Conservation (phyloP, 2,113 vertebrate species). For the Toxotes chatareus region DNA sequence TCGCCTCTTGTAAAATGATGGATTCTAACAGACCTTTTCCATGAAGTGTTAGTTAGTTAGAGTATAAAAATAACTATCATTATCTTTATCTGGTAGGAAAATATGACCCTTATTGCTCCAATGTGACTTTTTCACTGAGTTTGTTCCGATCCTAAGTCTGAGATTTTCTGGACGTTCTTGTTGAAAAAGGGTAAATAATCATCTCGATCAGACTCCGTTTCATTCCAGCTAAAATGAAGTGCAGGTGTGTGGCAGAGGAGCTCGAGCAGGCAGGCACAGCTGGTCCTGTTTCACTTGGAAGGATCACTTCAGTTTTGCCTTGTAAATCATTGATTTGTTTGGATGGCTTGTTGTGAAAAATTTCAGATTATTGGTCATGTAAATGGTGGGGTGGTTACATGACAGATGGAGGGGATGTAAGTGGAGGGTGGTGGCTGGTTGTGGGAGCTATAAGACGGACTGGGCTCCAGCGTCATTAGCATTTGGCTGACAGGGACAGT, state of each 20-base stretch:
- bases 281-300: background rate
- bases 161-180: background rate
- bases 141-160: background rate
- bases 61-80: background rate
- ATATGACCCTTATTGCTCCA: background rate
- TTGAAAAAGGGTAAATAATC: background rate
- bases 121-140: background rate
- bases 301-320: background rate
- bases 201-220: background rate
- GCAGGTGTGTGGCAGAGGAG: background rate
- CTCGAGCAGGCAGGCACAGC: background rate
- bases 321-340: slow-evolving; percentile 5
- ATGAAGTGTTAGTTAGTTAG: background rate
- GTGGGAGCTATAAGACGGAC: slow-evolving; percentile 10
- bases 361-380: background rate
- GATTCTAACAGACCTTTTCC: background rate
- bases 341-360: background rate
- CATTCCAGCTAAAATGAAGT: background rate
- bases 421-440: background rate
- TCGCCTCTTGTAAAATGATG: background rate
- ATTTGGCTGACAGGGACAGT: slow-evolving; percentile 72
- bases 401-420: slow-evolving; percentile 32
- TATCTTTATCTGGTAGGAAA: background rate
- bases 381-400: background rate
- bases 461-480: slow-evolving; percentile 59